phyloP scores from a whole-genome alignment of 1,140 invertebrate genomes.

The Drosophila lini region DNA sequence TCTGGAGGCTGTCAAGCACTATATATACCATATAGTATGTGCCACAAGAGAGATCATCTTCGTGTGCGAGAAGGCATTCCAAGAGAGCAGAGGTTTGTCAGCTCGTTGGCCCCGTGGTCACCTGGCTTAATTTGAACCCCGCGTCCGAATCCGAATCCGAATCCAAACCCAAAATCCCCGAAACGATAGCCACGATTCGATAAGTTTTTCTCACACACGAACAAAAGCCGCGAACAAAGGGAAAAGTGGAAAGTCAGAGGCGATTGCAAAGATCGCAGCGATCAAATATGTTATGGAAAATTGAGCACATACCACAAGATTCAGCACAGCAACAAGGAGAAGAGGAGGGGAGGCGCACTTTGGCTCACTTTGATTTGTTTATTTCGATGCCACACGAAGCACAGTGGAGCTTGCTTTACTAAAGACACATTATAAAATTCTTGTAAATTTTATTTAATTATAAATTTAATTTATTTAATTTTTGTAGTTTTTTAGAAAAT shows the following conservation, averaged over 20 bases:
- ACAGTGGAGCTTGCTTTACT: conserved; percentile 1
- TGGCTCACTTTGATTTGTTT: conserved; percentile 81
- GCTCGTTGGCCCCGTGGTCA: conserved; percentile 80
- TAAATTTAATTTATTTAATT: no score
- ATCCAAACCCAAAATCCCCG: conserved; percentile 14
- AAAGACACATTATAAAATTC: no score
- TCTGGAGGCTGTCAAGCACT: conserved; percentile 50
- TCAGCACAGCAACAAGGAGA: conserved; percentile 22
- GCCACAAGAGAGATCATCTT: conserved; percentile 40
- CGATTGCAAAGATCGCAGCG: conserved; percentile 75
- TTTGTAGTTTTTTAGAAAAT: background rate
- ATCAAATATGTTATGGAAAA: conserved; percentile 83
- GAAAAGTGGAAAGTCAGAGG: conserved; percentile 78
- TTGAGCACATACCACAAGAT: conserved; percentile 75
- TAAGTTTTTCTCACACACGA: conserved; percentile 80
- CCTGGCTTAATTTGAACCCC: conserved; percentile 73
- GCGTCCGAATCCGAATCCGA: background rate
- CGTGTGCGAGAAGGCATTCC: conserved; percentile 59
- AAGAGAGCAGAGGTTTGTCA: conserved; percentile 65
- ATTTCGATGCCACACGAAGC: conserved; percentile 74
- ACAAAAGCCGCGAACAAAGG: conserved; percentile 55
- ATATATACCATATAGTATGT: conserved; percentile 9
- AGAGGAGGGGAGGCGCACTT: conserved; percentile 33
- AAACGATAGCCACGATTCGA: conserved; percentile 68
- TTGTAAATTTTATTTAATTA: no score